phyloP scores from a whole-genome alignment of 2,113 vertebrate genomes.

The Nothoprocta pentlandii region DNA sequence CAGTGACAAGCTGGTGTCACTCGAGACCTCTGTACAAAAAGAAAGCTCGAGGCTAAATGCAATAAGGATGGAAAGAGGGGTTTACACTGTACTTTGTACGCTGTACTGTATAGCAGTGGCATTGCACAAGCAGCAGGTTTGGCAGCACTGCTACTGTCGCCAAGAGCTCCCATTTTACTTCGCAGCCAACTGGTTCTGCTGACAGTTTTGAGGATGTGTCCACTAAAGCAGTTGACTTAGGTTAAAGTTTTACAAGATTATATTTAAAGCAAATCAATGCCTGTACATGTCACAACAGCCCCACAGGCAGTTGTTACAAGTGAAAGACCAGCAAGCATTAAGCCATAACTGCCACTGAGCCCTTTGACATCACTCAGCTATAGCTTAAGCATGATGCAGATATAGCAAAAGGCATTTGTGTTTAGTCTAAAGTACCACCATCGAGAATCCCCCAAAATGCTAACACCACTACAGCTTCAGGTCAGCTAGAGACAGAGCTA shows the following conservation, averaged over 20 bases:
- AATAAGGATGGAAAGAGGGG: neutral
- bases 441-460: too few species aligned
- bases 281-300: neutral
- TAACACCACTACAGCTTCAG: neutral
- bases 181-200: slow-evolving; percentile 1
- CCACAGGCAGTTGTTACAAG: neutral
- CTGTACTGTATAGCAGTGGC: neutral
- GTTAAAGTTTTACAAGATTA: slow-evolving; percentile 27
- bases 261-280: neutral
- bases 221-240: neutral
- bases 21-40: neutral
- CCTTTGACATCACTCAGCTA: neutral
- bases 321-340: neutral
- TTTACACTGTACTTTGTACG: neutral
- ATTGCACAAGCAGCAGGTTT: slow-evolving; percentile 45
- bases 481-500: neutral
- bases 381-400: neutral
- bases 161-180: slow-evolving; percentile 18
- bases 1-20: neutral
- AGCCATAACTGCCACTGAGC: neutral
- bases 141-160: slow-evolving; percentile 30
- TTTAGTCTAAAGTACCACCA: too few species aligned
- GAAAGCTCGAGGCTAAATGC: neutral
- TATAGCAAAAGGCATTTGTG: neutral
- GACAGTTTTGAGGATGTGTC: slow-evolving; percentile 48